phyloP scores from a whole-genome alignment of 2,888 invertebrate genomes.

The Nebria salina region DNA sequence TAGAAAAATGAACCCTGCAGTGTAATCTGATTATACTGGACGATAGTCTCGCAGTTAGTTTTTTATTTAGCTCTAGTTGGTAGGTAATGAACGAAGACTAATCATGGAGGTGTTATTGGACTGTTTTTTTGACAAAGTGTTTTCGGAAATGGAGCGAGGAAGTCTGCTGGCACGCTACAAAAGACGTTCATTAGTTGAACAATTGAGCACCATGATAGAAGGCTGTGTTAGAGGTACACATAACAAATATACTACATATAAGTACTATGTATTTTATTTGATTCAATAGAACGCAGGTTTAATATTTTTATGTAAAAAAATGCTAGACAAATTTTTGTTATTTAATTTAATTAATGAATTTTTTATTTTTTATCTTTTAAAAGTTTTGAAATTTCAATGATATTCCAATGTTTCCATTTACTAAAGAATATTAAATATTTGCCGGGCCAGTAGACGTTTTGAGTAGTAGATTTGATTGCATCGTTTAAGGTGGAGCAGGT shows the following conservation, averaged over 20 bases:
- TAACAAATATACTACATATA: too few species aligned
- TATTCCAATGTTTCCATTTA: neutral
- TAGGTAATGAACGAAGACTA: neutral
- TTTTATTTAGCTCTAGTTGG: neutral
- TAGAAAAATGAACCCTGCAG: neutral
- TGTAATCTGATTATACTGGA: neutral
- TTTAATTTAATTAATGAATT: neutral
- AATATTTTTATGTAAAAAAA: too few species aligned
- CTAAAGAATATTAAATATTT: too few species aligned
- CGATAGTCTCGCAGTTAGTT: neutral
- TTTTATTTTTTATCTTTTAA: neutral
- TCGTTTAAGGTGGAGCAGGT: slow-evolving; percentile 63
- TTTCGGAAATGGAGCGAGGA: slow-evolving; percentile 76
- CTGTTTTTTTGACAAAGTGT: slow-evolving; percentile 81
- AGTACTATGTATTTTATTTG: too few species aligned
- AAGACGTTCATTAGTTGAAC: slow-evolving; percentile 77
- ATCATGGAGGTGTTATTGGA: slow-evolving; percentile 82
- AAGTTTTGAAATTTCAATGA: neutral
- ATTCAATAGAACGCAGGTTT: too few species aligned
- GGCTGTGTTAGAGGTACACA: slow-evolving; percentile 67
- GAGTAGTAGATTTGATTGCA: neutral
- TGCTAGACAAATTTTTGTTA: too few species aligned
- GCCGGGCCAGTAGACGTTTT: too few species aligned
- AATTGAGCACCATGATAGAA: slow-evolving; percentile 80
- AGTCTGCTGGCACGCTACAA: slow-evolving; percentile 77